Evolutionary conservation across 2,797 vertebrate genomes (phyloP).

Genomic region (Spheniscus humboldti): DNA sequence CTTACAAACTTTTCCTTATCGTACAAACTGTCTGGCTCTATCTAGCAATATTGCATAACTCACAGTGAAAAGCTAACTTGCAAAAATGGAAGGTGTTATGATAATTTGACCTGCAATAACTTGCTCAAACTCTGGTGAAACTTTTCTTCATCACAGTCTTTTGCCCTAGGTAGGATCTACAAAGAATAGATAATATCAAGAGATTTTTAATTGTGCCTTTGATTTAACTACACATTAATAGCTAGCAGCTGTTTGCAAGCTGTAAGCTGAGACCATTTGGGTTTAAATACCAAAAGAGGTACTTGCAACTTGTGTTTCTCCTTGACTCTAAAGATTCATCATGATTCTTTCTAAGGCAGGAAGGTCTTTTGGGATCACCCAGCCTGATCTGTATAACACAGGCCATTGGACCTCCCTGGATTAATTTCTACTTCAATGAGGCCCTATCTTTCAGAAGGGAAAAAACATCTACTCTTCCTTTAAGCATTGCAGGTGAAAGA

Average conservation of each 20-base stretch:
- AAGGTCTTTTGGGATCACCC: background rate
- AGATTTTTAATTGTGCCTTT: background rate
- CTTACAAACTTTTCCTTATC: background rate
- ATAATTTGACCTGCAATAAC: background rate
- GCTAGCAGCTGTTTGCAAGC: background rate
- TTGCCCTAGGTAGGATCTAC: background rate
- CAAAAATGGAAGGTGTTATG: background rate
- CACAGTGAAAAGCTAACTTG: background rate
- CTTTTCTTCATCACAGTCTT: background rate
- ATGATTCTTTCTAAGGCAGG: background rate
- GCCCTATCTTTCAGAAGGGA: background rate
- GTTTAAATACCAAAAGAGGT: background rate
- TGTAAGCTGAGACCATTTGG: background rate
- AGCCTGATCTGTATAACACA: background rate
- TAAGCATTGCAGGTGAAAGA: background rate
- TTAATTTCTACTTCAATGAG: background rate
- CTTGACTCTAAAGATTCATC: background rate
- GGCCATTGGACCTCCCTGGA: background rate
- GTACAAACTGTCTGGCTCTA: background rate
- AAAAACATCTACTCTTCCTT: background rate
- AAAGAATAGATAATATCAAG: constrained; percentile 13
- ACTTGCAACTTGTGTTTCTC: background rate
- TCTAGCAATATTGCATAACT: background rate
- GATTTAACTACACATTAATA: constrained; percentile 1
- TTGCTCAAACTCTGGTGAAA: background rate